These are phyloP conservation scores for Bellardia pandia DNA, from an alignment of 2,888 invertebrate genomes.

Conservation along the genomic window DNA sequence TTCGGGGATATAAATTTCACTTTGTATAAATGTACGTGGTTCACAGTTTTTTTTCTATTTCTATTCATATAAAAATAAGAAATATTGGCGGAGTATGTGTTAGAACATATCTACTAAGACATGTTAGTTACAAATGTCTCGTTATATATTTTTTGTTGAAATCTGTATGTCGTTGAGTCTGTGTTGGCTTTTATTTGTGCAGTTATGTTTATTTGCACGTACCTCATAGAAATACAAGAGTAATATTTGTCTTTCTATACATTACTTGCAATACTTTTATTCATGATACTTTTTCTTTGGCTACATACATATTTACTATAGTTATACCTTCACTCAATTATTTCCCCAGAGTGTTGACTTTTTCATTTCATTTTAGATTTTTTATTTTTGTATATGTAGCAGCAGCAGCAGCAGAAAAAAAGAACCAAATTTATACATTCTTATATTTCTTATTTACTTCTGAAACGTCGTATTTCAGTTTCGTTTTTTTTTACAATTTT, in stretches of 20 bases:
- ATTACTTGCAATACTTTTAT: constrained; percentile 36
- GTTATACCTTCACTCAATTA: constrained; percentile 72
- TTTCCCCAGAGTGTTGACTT: constrained; percentile 72
- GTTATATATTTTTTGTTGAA: background rate
- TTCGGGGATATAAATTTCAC: constrained; percentile 67
- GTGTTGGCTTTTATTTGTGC: constrained; percentile 2
- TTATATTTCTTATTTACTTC: constrained; percentile 52
- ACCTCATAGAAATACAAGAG: constrained; percentile 54
- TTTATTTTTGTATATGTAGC: constrained; percentile 5
- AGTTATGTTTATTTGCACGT: constrained; percentile 55
- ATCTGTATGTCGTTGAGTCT: background rate
- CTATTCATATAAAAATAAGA: constrained; percentile 8
- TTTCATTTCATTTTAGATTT: constrained; percentile 64
- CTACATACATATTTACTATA: constrained; percentile 46
- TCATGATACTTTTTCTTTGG: constrained; percentile 25
- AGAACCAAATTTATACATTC: constrained; percentile 30
- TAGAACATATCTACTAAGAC: constrained; percentile 15
- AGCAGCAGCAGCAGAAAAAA: background rate
- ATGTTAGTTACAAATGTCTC: constrained; percentile 28
- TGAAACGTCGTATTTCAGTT: constrained; percentile 20
- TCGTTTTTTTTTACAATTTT: constrained; percentile 26
- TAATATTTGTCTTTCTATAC: constrained; percentile 61
- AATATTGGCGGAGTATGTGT: constrained; percentile 36
- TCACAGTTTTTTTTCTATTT: constrained; percentile 6
- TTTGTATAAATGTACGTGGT: constrained; percentile 56